Evolutionary conservation across 2,888 invertebrate genomes (phyloP), one percentile per base, ranked within the genome.

Genomic region (Cryptosula pallasiana): DNA sequence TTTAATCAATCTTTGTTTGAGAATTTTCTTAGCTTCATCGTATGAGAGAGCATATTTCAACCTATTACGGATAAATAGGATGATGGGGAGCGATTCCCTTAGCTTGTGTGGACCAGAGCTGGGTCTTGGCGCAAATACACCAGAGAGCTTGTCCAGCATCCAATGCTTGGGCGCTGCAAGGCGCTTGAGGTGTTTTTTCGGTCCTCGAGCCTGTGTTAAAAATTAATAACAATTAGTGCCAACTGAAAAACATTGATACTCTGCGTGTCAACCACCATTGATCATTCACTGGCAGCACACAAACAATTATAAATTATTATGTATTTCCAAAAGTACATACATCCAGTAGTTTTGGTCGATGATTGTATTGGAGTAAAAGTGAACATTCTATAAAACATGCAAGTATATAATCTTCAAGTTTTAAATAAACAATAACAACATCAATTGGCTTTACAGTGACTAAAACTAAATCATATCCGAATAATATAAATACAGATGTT

Each of bases 71-170:
- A 99, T 89, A 87, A 99, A 98, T 81, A 99, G 92, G 75, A 96
- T 92, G 77, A 99, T 88, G 35, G 99, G 99, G 78, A 99, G 88
- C 73, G 95, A 98, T 87, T 99, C 99, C 79, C 98, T 90, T 78
- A 97, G 87, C 87, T 95, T 97, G 89, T 99, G 99, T 74, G 99
- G 98, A 73, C 99, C 99, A 77, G 94, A 92, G 84, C 94, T 93
- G 75, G 99, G 98, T 81, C 96, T 91, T 76, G 98, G 98, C 78
- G 99, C 86, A 85, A 94, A 98, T 74, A 94, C 95, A 84, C 98
- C 98, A 77, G 95, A 95, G 81, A 98, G 88, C 88, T 99, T 99
- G 89, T 97, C 98, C 90, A 99, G 90, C 97, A 99, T 98, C 99
- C 99, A 99, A 92, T 98, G 94, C 88, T 96, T 97, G 16, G 99